These are phyloP conservation scores for Nymphicus hollandicus DNA, from an alignment of 2,113 vertebrate species.

Conservation along the genomic window DNA sequence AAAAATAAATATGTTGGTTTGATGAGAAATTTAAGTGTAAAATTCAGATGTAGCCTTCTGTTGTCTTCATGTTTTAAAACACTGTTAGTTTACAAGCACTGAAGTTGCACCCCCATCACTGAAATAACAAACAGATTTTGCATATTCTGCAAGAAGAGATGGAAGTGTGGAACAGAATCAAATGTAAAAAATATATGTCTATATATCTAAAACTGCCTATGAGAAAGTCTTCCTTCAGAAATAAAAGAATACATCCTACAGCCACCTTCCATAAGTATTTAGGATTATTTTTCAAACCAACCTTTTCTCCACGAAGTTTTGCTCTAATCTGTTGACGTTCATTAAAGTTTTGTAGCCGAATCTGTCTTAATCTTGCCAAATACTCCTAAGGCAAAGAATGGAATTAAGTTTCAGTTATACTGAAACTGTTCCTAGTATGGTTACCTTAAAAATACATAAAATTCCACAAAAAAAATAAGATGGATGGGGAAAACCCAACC, in stretches of 20 bases:
- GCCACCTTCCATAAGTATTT: not conserved
- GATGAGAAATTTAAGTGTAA: not conserved
- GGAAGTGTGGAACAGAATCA: not conserved
- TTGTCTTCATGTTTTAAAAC: not conserved
- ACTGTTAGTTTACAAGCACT: not conserved
- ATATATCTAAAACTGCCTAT: not conserved
- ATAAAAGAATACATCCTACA: not conserved
- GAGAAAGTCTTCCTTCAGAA: not conserved
- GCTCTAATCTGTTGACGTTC: conserved; percentile 97
- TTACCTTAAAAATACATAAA: not conserved
- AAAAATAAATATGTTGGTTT: not conserved
- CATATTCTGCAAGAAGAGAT: not conserved
- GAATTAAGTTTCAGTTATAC: not conserved
- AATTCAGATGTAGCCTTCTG: not conserved
- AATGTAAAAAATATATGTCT: not conserved
- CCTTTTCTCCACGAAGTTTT: conserved; percentile 92
- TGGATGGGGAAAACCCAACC: not conserved
- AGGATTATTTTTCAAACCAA: conserved; percentile 51
- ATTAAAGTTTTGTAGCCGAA: conserved; percentile 96
- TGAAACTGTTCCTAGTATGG: not conserved
- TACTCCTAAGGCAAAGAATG: conserved; percentile 81
- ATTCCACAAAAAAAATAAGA: not conserved
- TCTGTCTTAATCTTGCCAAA: conserved; percentile 89
- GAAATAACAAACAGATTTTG: not conserved
- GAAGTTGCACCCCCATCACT: not conserved